Percentiles rank a stretch among this genome's conserved stretches.
These are phyloP conservation scores for Ibycter americanus DNA, from an alignment of 2,797 vertebrate genomes.

Conservation along the genomic window DNA sequence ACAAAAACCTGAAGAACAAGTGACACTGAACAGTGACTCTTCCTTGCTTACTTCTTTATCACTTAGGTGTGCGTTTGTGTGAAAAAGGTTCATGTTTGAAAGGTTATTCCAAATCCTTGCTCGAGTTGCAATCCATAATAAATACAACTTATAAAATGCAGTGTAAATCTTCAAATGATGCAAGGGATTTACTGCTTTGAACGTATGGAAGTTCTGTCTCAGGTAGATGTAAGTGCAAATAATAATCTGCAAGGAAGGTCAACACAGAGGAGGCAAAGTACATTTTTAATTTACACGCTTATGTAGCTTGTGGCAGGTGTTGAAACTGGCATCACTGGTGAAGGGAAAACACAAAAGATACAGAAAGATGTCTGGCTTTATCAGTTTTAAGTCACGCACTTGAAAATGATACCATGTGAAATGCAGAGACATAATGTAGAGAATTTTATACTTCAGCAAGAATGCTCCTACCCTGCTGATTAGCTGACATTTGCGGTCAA, in stretches of 20 bases:
- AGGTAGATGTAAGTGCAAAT: not conserved
- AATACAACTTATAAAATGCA: not conserved
- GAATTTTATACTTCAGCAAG: not conserved
- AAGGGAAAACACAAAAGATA: not conserved
- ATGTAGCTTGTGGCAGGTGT: not conserved
- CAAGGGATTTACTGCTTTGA: not conserved
- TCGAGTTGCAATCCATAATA: not conserved
- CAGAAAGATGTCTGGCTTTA: not conserved
- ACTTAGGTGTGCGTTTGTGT: not conserved
- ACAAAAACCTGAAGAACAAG: not conserved
- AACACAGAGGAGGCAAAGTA: not conserved
- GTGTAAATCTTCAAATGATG: not conserved
- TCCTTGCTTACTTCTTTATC: not conserved
- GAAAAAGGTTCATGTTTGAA: not conserved
- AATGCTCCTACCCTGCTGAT: not conserved
- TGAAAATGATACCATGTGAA: not conserved
- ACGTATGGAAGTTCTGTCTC: not conserved
- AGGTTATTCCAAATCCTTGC: not conserved
- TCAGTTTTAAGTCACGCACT: not conserved
- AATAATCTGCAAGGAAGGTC: not conserved
- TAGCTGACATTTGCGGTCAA: not conserved
- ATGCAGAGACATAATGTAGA: not conserved
- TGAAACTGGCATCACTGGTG: not conserved
- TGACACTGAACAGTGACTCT: not conserved
- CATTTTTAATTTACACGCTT: conserved; percentile 14